A percentile compares a stretch with the other conserved stretches of the same genome.
These are phyloP conservation scores for Machaerirhynchus nigripectus DNA, from an alignment of 2,113 vertebrate species.

Conservation along the genomic window DNA sequence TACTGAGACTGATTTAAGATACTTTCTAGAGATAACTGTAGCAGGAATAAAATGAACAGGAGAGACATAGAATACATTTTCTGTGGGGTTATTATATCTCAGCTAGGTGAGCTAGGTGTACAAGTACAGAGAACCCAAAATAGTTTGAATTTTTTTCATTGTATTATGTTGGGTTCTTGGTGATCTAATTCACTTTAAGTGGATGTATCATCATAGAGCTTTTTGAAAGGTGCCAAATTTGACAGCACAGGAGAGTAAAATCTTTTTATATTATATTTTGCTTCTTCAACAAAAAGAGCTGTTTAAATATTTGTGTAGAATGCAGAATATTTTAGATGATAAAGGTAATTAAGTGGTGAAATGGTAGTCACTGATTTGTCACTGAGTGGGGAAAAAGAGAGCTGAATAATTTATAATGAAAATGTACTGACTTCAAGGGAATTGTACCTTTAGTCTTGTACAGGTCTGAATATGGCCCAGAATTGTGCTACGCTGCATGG, in stretches of 20 bases:
- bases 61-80: conserved; percentile 13
- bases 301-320: conserved; percentile 65
- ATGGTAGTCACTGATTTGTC: conserved; percentile 61
- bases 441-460: neutral
- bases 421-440: conserved; percentile 9
- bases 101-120: neutral
- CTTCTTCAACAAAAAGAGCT: conserved; percentile 50
- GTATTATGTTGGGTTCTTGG: conserved; percentile 28
- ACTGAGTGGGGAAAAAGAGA: conserved; percentile 18
- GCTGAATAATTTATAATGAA: conserved; percentile 55
- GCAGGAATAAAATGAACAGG: conserved; percentile 1
- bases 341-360: conserved; percentile 61
- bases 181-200: conserved; percentile 54
- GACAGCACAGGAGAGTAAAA: conserved; percentile 37
- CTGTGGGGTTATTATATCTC: conserved; percentile 10
- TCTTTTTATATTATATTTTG: conserved; percentile 56
- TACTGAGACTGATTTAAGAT: neutral
- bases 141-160: conserved; percentile 7
- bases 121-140: conserved; percentile 36
- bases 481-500: neutral
- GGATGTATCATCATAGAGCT: conserved; percentile 31
- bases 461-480: neutral
- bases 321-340: conserved; percentile 57
- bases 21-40: neutral
- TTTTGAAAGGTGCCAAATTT: conserved; percentile 50